A percentile compares a stretch with the other conserved stretches of the same genome.
Conservation (phyloP, 2,113 vertebrate genomes). For the Hemiscyllium ocellatum region DNA sequence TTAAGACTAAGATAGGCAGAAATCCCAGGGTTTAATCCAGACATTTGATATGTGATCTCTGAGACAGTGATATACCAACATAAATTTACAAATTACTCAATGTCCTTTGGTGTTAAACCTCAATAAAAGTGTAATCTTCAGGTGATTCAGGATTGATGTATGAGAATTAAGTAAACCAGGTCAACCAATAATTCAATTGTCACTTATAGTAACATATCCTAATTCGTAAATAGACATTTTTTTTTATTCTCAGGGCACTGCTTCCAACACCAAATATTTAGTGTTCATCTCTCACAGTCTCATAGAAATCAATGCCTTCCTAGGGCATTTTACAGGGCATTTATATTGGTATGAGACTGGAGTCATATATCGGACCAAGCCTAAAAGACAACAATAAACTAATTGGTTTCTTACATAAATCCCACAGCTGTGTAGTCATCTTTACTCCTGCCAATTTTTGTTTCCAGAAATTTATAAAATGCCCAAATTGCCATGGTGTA, state of each 20-base stretch:
- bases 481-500: background rate
- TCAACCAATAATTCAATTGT: background rate
- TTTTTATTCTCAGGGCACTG: background rate
- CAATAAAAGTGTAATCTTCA: background rate
- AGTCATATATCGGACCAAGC: too few species aligned
- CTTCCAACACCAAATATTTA: too few species aligned
- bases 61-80: background rate
- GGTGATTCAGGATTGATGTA: background rate
- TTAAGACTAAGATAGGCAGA: background rate
- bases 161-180: background rate
- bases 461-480: background rate
- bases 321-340: too few species aligned
- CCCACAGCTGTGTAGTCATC: background rate
- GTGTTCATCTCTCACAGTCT: too few species aligned
- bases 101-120: background rate
- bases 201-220: background rate
- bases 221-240: background rate
- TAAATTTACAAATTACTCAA: background rate
- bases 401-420: background rate
- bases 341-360: too few species aligned
- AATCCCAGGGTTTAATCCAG: background rate
- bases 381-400: too few species aligned
- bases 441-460: background rate
- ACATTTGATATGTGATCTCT: background rate
- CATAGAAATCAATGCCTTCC: too few species aligned